These are phyloP conservation scores for Lasiurus cinereus DNA, from an alignment of 2,113 vertebrate species.

Conservation along the genomic window DNA sequence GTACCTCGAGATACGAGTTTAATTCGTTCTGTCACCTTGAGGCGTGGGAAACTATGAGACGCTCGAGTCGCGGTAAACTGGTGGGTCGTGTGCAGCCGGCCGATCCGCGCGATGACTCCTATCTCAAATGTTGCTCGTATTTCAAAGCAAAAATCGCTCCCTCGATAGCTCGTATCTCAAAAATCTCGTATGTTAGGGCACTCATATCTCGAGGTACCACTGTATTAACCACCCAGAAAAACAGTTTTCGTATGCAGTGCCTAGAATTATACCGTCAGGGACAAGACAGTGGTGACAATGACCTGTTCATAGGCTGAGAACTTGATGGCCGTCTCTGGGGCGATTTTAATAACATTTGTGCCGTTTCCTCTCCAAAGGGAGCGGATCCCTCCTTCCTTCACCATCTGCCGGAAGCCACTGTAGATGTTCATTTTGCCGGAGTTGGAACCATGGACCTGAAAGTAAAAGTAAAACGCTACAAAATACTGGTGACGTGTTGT, in stretches of 20 bases:
- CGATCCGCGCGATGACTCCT: too few species aligned
- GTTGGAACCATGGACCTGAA: constrained; percentile 94
- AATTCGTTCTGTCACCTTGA: too few species aligned
- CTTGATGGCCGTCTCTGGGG: constrained; percentile 97
- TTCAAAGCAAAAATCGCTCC: too few species aligned
- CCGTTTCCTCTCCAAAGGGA: constrained; percentile 98
- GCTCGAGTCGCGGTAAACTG: too few species aligned
- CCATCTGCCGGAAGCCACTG: constrained; percentile 93
- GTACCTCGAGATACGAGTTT: too few species aligned
- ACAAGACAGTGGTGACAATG: constrained; percentile 52
- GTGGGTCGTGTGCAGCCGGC: too few species aligned
- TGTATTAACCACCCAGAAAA: constrained; percentile 13
- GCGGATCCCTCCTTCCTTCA: constrained; percentile 92
- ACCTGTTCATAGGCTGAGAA: constrained; percentile 98
- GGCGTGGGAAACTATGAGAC: too few species aligned
- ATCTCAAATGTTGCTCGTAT: too few species aligned
- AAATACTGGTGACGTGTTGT: background rate
- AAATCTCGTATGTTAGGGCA: too few species aligned
- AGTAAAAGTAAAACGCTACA: constrained; percentile 50
- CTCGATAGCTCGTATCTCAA: too few species aligned
- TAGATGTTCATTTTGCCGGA: constrained; percentile 91
- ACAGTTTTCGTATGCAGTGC: background rate
- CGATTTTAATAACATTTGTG: constrained; percentile 97
- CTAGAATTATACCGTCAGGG: background rate
- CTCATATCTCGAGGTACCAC: too few species aligned